phyloP scores from a whole-genome alignment of 1,140 invertebrate species.

The Hypsibius dujardini region DNA sequence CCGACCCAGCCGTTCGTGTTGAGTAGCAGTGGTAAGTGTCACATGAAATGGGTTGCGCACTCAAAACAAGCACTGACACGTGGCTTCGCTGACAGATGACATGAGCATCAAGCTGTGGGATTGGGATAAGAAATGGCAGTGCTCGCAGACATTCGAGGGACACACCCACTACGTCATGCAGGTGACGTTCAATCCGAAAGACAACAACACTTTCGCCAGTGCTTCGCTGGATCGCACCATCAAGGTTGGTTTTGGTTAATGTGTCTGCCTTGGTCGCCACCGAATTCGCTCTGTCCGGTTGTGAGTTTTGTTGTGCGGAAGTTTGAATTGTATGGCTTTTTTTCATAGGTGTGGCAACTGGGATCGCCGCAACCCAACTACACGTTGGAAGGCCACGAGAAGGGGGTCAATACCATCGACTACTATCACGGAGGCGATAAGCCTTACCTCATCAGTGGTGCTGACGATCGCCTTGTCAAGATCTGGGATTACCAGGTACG shows the following conservation, averaged over 20 bases:
- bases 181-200: constrained; percentile 97
- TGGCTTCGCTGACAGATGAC: constrained; percentile 54
- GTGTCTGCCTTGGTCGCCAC: too few species aligned
- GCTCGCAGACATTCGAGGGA: constrained; percentile 90
- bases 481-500: constrained; percentile 85
- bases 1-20: constrained; percentile 90
- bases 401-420: constrained; percentile 96
- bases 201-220: constrained; percentile 99
- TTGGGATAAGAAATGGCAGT: constrained; percentile 94
- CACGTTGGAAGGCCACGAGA: constrained; percentile 93
- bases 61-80: too few species aligned
- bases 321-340: constrained; percentile 19
- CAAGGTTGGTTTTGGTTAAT: constrained; percentile 46
- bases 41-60: not conserved
- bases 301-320: too few species aligned
- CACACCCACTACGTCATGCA: constrained; percentile 99
- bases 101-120: constrained; percentile 99
- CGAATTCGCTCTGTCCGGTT: too few species aligned
- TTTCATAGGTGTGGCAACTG: constrained; percentile 68
- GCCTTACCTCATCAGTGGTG: constrained; percentile 94
- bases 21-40: constrained; percentile 70
- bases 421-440: constrained; percentile 99
- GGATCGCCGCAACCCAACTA: constrained; percentile 94
- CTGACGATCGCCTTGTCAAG: constrained; percentile 88
- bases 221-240: constrained; percentile 91